Evolutionary conservation across 1,140 invertebrate genomes (phyloP).

Genomic region (Achroia grisella): DNA sequence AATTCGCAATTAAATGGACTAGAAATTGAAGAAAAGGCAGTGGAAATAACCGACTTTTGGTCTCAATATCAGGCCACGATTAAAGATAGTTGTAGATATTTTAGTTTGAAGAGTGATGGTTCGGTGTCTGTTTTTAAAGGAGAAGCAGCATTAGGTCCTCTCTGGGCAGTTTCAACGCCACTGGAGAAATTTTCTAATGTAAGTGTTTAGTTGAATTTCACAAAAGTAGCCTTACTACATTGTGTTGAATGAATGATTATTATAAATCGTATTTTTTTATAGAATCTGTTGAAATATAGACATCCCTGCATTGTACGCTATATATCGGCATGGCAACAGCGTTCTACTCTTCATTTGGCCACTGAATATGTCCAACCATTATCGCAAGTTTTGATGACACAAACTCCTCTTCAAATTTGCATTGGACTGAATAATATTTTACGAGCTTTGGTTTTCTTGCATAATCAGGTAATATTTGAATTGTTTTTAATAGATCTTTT

Average conservation of each 20-base stretch:
- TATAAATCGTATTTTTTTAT: conserved; percentile 35
- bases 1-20: conserved; percentile 81
- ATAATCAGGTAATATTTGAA: conserved; percentile 75
- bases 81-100: conserved; percentile 69
- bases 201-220: conserved; percentile 24
- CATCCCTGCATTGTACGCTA: conserved; percentile 88
- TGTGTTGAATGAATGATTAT: no score
- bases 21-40: conserved; percentile 82
- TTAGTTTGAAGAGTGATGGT: conserved; percentile 73
- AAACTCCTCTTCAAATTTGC: conserved; percentile 84
- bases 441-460: conserved; percentile 85
- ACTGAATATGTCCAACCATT: conserved; percentile 85
- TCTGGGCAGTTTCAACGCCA: conserved; percentile 78
- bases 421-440: conserved; percentile 84
- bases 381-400: conserved; percentile 75
- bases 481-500: neutral
- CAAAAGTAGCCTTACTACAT: neutral
- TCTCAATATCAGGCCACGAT: conserved; percentile 81
- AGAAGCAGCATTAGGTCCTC: conserved; percentile 75
- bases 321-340: conserved; percentile 84
- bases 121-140: conserved; percentile 84
- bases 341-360: conserved; percentile 81
- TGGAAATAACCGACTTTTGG: conserved; percentile 86
- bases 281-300: conserved; percentile 87
- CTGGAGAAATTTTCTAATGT: conserved; percentile 84